phyloP scores from a whole-genome alignment of 2,797 vertebrate genomes.

The Erethizon dorsatum region DNA sequence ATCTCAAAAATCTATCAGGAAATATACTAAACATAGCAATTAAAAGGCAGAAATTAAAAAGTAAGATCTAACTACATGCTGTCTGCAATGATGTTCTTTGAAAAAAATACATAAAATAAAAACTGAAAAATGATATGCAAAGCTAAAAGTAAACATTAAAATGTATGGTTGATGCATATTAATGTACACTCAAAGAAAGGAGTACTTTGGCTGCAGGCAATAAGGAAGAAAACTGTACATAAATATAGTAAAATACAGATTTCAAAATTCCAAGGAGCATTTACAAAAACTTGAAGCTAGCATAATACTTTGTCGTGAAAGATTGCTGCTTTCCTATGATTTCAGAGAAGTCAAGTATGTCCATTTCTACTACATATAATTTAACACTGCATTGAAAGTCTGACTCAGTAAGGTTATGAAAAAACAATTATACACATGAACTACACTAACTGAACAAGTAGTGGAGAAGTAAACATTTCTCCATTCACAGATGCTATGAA shows the following conservation, averaged over 20 bases:
- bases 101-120: neutral
- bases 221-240: neutral
- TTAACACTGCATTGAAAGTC: neutral
- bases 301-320: neutral
- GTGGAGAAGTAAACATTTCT: neutral
- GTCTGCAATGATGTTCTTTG: neutral
- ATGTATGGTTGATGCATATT: neutral
- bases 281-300: neutral
- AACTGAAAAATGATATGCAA: neutral
- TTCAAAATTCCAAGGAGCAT: neutral
- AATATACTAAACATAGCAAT: neutral
- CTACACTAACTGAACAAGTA: neutral
- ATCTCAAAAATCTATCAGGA: neutral
- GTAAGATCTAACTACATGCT: neutral
- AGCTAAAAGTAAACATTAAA: neutral
- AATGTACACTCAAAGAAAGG: neutral
- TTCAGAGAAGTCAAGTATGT: neutral
- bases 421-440: neutral
- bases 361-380: neutral
- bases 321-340: neutral
- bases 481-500: neutral
- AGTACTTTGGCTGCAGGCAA: neutral
- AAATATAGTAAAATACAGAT: neutral
- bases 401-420: neutral
- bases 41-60: neutral